A percentile compares a stretch with the other conserved stretches of the same genome.
These are phyloP conservation scores for Herpailurus yagouaroundi DNA, from an alignment of 2,113 vertebrate species.

Conservation along the genomic window DNA sequence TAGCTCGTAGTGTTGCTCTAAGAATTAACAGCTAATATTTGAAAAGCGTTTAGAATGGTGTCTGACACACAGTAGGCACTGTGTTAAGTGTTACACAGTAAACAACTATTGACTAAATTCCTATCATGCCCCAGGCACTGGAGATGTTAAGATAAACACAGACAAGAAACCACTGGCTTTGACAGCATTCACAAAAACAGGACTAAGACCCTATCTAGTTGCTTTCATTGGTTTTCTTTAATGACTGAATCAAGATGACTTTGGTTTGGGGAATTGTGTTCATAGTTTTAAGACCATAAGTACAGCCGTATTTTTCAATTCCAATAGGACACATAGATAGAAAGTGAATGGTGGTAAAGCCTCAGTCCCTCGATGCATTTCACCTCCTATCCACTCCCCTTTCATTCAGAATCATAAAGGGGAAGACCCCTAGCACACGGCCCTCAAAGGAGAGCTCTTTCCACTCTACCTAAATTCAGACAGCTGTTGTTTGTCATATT, in stretches of 20 bases:
- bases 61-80: neutral
- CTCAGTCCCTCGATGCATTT: neutral
- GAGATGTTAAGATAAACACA: neutral
- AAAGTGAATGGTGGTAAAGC: neutral
- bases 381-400: neutral
- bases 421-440: neutral
- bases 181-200: neutral
- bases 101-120: neutral
- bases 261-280: slow-evolving; percentile 22
- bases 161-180: neutral
- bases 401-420: slow-evolving; percentile 26
- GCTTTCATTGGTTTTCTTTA: slow-evolving; percentile 42
- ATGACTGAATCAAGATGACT: slow-evolving; percentile 56
- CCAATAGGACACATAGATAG: neutral
- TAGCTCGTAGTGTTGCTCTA: neutral
- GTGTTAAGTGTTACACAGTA: neutral
- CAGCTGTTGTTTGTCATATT: slow-evolving; percentile 44
- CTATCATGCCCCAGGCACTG: neutral
- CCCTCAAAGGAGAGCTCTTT: slow-evolving; percentile 45
- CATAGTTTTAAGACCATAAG: slow-evolving; percentile 18
- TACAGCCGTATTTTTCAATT: slow-evolving; percentile 19
- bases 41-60: neutral
- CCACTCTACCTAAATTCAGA: neutral
- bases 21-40: neutral
- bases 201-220: neutral